phyloP scores from a whole-genome alignment of 2,888 invertebrate species.

The Rhagophthalmus giganteus region DNA sequence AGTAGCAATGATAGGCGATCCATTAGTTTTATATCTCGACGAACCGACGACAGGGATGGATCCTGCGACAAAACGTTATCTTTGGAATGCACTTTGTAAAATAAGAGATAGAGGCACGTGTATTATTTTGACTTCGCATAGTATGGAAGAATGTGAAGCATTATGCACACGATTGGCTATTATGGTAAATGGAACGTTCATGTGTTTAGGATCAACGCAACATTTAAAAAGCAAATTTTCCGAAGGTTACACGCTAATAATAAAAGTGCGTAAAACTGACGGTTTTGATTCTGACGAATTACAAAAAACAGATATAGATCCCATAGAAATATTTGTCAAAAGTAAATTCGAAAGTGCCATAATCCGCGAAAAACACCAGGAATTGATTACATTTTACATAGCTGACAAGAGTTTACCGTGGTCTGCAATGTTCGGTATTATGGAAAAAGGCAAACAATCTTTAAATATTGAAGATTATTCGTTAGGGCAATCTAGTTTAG shows the following conservation, averaged over 20 bases:
- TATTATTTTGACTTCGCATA: conserved; percentile 82
- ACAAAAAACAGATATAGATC: conserved; percentile 4
- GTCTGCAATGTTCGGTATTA: conserved; percentile 76
- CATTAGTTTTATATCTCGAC: conserved; percentile 59
- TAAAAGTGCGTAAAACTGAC: conserved; percentile 51
- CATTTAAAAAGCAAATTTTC: conserved; percentile 81
- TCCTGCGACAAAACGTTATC: conserved; percentile 75
- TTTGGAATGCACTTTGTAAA: conserved; percentile 76
- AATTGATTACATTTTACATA: conserved; percentile 73
- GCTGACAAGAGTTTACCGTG: conserved; percentile 63
- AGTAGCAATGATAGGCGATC: conserved; percentile 60
- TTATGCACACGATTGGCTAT: conserved; percentile 79
- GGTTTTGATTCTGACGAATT: conserved; percentile 21
- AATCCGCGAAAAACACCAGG: conserved; percentile 70
- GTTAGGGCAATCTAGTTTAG: conserved; percentile 79
- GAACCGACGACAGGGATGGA: conserved; percentile 70
- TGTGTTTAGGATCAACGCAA: conserved; percentile 79
- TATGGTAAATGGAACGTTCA: conserved; percentile 84
- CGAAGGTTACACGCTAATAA: conserved; percentile 58
- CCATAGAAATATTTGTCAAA: conserved; percentile 38
- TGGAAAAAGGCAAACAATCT: conserved; percentile 60
- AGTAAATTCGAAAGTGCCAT: conserved; percentile 45
- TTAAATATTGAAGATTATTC: conserved; percentile 76
- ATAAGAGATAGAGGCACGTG: conserved; percentile 72
- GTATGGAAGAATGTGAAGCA: conserved; percentile 87